Percentiles rank a stretch among this genome's conserved stretches.
Conservation (phyloP, 2,113 vertebrate species). For the Globicephala melas region DNA sequence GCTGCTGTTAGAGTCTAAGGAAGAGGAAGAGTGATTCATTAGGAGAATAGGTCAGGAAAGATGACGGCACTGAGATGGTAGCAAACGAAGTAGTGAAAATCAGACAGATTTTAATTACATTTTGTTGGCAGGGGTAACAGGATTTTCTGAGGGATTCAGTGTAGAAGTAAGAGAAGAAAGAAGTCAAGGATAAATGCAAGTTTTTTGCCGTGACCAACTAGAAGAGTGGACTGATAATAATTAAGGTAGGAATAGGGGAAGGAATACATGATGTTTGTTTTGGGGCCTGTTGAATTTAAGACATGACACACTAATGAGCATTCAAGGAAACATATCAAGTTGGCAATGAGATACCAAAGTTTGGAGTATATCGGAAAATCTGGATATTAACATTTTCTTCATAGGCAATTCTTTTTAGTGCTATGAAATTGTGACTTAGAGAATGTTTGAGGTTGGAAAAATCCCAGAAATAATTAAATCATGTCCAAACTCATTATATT, state of each 20-base stretch:
- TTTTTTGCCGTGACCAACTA: not conserved
- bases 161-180: not conserved
- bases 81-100: not conserved
- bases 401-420: not conserved
- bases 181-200: not conserved
- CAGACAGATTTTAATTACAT: not conserved
- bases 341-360: not conserved
- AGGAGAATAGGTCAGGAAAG: not conserved
- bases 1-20: not conserved
- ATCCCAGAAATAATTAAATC: not conserved
- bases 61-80: not conserved
- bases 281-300: not conserved
- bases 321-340: not conserved
- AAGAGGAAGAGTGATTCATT: not conserved
- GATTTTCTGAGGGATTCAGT: not conserved
- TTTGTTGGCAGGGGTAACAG: not conserved
- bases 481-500: not conserved
- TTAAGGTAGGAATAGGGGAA: not conserved
- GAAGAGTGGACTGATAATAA: not conserved
- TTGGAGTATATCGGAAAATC: not conserved
- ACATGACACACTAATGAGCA: too few relatives aligned
- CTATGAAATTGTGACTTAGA: not conserved
- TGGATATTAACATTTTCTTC: not conserved
- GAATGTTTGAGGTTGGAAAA: not conserved
- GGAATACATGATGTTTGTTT: not conserved